These are phyloP conservation scores for Tichodroma muraria DNA, from an alignment of 2,113 vertebrate genomes.

Conservation along the genomic window DNA sequence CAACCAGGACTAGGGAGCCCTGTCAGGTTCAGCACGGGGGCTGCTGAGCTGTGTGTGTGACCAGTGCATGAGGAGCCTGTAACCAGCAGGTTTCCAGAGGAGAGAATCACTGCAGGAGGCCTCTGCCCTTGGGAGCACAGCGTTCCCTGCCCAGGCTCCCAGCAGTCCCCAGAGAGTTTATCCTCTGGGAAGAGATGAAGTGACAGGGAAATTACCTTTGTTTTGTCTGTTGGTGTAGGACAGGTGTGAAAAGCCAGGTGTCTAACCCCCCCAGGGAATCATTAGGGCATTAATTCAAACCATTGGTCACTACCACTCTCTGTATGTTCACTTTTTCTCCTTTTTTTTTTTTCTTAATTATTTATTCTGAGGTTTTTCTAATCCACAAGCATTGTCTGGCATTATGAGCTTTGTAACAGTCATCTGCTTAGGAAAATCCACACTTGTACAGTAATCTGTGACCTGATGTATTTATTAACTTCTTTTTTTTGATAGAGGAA, in stretches of 20 bases:
- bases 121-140: not conserved
- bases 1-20: not conserved
- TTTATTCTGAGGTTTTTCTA: not conserved
- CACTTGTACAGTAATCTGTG: not conserved
- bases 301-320: not conserved
- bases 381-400: not conserved
- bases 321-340: not conserved
- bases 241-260: not conserved
- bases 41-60: not conserved
- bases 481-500: not conserved
- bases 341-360: not conserved
- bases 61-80: not conserved
- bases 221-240: not conserved
- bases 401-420: not conserved
- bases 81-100: not conserved
- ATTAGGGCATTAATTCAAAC: not conserved
- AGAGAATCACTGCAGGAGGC: not conserved
- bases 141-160: not conserved
- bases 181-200: not conserved
- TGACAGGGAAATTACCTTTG: not conserved
- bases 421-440: not conserved
- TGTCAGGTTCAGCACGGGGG: not conserved
- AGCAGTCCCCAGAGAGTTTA: not conserved
- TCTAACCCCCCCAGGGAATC: not conserved
- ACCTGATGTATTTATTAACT: not conserved